Percentiles rank a stretch among this genome's conserved stretches.
Evolutionary conservation across 2,888 invertebrate species (phyloP).

Genomic region (Andrena chrysosceles): DNA sequence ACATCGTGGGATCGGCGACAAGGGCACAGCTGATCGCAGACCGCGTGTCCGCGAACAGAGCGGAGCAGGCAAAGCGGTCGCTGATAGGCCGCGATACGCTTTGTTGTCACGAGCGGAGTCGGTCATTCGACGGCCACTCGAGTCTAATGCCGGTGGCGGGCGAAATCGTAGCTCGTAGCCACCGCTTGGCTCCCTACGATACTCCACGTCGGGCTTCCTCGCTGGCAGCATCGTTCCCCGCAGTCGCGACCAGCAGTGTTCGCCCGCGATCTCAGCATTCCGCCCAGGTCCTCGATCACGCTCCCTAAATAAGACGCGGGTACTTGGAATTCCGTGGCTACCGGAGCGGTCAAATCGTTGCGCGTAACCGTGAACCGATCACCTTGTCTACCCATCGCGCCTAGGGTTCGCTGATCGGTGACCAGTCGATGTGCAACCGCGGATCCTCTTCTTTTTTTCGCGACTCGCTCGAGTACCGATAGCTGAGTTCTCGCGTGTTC

Average conservation of each 20-base stretch:
- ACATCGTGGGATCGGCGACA: neutral
- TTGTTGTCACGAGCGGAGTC: constrained; percentile 69
- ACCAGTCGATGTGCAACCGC: neutral
- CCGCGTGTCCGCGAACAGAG: constrained; percentile 15
- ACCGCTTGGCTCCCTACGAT: constrained; percentile 65
- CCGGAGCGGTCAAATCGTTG: constrained; percentile 53
- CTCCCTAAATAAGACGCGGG: constrained; percentile 43
- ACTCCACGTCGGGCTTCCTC: constrained; percentile 73
- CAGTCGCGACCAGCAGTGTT: constrained; percentile 39
- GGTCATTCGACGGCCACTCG: constrained; percentile 65
- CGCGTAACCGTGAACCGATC: constrained; percentile 12
- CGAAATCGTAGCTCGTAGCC: constrained; percentile 63
- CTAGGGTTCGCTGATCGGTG: neutral
- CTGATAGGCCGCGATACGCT: constrained; percentile 72
- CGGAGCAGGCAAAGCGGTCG: constrained; percentile 64
- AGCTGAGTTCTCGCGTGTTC: neutral
- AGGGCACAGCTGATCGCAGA: constrained; percentile 54
- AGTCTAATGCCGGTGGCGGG: constrained; percentile 64
- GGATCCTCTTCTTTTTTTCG: neutral
- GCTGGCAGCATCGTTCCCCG: constrained; percentile 68
- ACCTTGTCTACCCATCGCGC: neutral
- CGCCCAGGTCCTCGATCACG: constrained; percentile 34
- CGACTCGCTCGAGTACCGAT: neutral
- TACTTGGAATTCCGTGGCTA: constrained; percentile 57
- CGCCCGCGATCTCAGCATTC: constrained; percentile 43